Conservation (phyloP, 2,797 vertebrate species). For the Pipistrellus nathusii region DNA sequence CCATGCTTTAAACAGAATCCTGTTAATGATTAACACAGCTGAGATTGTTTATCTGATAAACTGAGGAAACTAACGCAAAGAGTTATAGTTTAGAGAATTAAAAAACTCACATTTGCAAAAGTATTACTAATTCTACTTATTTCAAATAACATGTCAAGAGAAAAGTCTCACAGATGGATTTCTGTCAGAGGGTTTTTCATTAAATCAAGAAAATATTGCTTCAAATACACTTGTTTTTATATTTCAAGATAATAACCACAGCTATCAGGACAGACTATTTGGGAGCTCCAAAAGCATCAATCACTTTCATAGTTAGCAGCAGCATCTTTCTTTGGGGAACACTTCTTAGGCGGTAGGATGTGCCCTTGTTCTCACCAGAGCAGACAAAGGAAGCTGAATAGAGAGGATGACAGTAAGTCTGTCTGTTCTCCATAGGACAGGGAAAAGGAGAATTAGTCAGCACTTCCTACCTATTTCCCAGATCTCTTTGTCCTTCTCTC, state of each 20-base stretch:
- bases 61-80: neutral
- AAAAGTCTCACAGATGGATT: neutral
- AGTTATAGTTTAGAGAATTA: neutral
- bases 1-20: slow-evolving; percentile 13
- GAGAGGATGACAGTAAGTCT: neutral
- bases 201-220: neutral
- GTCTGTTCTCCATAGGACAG: neutral
- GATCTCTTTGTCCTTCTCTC: neutral
- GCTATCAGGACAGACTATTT: neutral
- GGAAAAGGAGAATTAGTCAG: neutral
- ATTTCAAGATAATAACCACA: slow-evolving; percentile 50
- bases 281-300: slow-evolving; percentile 15
- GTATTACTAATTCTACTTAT: neutral
- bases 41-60: slow-evolving; percentile 20
- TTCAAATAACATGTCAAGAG: neutral
- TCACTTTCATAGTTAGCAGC: slow-evolving; percentile 38
- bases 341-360: slow-evolving; percentile 13
- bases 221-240: slow-evolving; percentile 1
- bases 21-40: neutral
- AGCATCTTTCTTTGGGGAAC: slow-evolving; percentile 27
- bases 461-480: neutral
- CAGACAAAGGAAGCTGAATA: neutral
- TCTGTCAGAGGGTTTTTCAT: too few relatives aligned
- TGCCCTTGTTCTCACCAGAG: neutral
- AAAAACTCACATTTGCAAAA: slow-evolving; percentile 36